Base-by-base conservation (phyloP, 2,797 vertebrate genomes). In the Gobionotothen gibberifrons region DNA sequence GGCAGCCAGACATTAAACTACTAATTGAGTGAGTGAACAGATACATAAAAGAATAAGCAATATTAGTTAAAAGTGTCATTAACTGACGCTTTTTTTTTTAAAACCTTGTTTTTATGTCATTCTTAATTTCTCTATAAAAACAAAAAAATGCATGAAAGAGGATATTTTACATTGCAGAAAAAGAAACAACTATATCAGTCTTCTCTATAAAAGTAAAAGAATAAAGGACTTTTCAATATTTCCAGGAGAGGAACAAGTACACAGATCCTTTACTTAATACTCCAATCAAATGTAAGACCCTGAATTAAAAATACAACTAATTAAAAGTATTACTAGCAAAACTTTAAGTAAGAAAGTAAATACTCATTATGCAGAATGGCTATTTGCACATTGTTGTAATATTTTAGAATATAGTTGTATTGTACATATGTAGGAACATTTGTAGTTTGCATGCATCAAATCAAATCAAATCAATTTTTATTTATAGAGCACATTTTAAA, bases 61-160 rank as follows among this genome's bases (percentile, higher is more conserved):
- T 16, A 22, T 51, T 32, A 48, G 9, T 40, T 56, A 17, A 21
- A 21, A 47, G 21, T 1, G 13, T 2, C 13, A 57, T 16, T 47
- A 3, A 7, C 7, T 5, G 19, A 3, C 36, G 46, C n/a, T 0
- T 43, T 59, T 19, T 19, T 59, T 21, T 2, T 59, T 43, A n/a
- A 26, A 19, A 32, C 11, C 9, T 16, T 15, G 7, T 16, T 48
- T 14, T 32, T 32, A 17, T 12, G 16, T 11, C 26, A 1, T 43
- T 67, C 26, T 36, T 13, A 21, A 47, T 64, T 62, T 42, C 39
- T 64, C 22, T 54, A 21, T 26, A 64, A 42, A 13, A 10, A 14
- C 58, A 5, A 19, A n/a, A n/a, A 55, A 36, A 9, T 26, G 26
- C 26, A 16, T 39, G 5, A 6, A 49, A 39, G 7, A 49, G 26